Base-by-base conservation (phyloP, 2,888 invertebrate species). In the Ganaspis brasiliensis region DNA sequence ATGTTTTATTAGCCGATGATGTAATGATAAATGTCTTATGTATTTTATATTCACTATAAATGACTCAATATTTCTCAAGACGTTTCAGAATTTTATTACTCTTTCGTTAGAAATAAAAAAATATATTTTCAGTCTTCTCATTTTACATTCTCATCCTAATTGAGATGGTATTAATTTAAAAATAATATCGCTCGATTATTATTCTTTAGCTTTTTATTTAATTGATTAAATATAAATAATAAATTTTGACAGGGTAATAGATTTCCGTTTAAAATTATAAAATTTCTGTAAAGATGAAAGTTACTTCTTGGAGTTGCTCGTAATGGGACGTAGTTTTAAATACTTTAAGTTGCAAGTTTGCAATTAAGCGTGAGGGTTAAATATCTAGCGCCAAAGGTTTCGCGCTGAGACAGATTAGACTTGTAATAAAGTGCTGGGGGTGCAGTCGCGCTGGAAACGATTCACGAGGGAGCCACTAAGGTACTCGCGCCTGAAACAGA, bases 391-490 rank as follows among this genome's bases (percentile, higher is more conserved):
- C 76, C 76, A 80, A 82, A 81, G 82, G 88, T 67, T 67, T 67
- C 45, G 59, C 59, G 67, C 45, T 67, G 67, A 90, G 90, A 90
- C 88, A 88, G 89, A 90, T 91, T 90, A 89, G 88, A 88, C 88
- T 89, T 87, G 88, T 90, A 89, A 89, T 91, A 90, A 90, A 90
- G 88, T 87, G 87, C 88, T 87, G 87, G 85, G 87, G 87, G 85
- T 86, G 83, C 83, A 87, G 86, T 88, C 87, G 86, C 86, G 87
- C 85, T 86, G 87, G 88, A 87, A 91, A 91, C 89, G 89, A 88
- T 89, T 88, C 88, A 89, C 90, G 83, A 85, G 91, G 91, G 91
- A 91, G 89, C 87, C 89, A 90, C 91, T 90, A 91, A 89, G 90
- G 89, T 87, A 88, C 86, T 86, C 87, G 85, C 88, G 87, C 86